Evolutionary conservation across 1,140 invertebrate genomes (phyloP), one percentile per base, ranked within the genome.

Genomic region (Drosophila quadrilineata): DNA sequence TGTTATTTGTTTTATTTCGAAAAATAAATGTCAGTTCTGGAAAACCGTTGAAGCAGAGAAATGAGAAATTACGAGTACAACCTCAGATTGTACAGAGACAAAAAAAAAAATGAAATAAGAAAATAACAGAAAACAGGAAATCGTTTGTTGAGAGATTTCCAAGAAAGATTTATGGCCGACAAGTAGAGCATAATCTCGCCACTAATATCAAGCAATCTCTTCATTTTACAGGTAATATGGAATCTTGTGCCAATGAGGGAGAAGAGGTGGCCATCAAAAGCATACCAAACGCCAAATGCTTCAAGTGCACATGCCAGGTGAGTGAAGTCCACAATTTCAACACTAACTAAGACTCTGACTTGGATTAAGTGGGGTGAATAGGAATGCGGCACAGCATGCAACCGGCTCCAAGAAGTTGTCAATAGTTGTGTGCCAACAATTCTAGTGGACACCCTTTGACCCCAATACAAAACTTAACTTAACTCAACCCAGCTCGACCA

Each of bases 181-280:
- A 48, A 49, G 48, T 66, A 33, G 26, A 33, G 26, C 50, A 67
- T 38, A 48, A 65, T 52, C 68, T 57, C 36, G 24, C 8, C 36
- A n/a, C n/a, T n/a, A n/a, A n/a, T 38, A 28, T n/a, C 38, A 12
- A n/a, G 5, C 3, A 33, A 38, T 12, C 26, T 29, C 45, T 29
- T 52, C 29, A 22, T 22, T 64, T 80, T 68, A 0, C 71, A 88
- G 87, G 87, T 38, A 56, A 67, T 43, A 57, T 87, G 36, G 46
- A 80, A 70, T 88, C 87, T 28, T 88, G 87, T 56, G 71, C 82
- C 38, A 87, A 88, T 19, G 87, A 88, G 53, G 87, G 87, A 9
- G 87, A 88, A 64, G 87, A 87, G 56, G 67, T 88, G 28, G 70
- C 48, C 50, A 60, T 76, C 33, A 41, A 56, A 9, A 54, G 62